A percentile compares a stretch with the other conserved stretches of the same genome.
These are phyloP conservation scores for Calyptomena viridis DNA, from an alignment of 2,113 vertebrate genomes.

Conservation along the genomic window DNA sequence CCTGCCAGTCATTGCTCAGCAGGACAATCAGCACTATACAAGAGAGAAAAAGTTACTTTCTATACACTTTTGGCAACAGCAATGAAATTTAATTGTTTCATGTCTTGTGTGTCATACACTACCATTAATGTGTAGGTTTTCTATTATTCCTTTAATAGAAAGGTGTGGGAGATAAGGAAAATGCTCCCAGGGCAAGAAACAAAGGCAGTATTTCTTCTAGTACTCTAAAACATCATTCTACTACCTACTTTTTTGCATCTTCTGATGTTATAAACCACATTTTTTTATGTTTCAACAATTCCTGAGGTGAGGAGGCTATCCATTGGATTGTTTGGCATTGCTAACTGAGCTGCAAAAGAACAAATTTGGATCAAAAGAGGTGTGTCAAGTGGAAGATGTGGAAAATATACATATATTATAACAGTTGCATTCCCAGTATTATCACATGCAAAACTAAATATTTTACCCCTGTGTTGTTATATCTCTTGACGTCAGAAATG, in stretches of 20 bases:
- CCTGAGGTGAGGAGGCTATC: not conserved
- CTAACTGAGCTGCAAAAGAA: not conserved
- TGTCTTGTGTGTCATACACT: not conserved
- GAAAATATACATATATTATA: not conserved
- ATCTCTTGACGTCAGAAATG: not conserved
- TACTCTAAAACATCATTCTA: not conserved
- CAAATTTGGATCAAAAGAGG: not conserved
- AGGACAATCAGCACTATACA: not conserved
- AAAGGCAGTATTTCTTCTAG: not conserved
- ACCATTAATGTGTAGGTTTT: not conserved
- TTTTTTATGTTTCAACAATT: not conserved
- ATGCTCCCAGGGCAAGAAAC: not conserved
- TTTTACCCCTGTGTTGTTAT: not conserved
- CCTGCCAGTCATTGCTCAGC: not conserved
- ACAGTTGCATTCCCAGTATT: not conserved
- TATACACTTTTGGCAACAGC: not conserved
- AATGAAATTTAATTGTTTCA: not conserved
- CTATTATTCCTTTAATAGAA: not conserved
- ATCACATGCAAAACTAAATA: not conserved
- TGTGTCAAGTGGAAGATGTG: not conserved
- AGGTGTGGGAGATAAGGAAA: not conserved
- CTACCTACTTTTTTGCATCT: not conserved
- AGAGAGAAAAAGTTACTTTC: not conserved
- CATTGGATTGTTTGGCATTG: not conserved
- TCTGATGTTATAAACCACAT: not conserved